Evolutionary conservation across 2,888 invertebrate genomes (phyloP), one percentile per base, ranked within the genome.

Genomic region (Dugesia japonica): DNA sequence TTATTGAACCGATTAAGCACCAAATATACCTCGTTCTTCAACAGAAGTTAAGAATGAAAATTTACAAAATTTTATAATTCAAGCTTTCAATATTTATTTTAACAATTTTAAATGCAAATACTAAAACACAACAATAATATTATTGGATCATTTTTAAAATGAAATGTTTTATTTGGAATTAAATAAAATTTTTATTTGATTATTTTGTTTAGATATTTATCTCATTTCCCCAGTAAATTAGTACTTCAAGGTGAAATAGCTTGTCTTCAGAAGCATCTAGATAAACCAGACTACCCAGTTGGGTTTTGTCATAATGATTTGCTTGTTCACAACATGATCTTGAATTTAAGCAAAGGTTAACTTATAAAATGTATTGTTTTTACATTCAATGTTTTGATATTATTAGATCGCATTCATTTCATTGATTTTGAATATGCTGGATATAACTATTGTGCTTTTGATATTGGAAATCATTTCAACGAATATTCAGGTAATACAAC

Each of bases 251-350:
- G 78, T 42, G 84, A 83, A 78, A 31, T 81, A 26, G 79, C 87
- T 81, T 87, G 87, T 82, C 86, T 94, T 81, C 87, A 89, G 83
- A 86, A 88, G 80, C 91, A 92, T 84, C 89, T 90, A 82, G 86
- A 87, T 79, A 85, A 85, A 80, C 86, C 92, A 20, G 81, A 83
- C 89, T 87, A 81, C 56, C 81, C 84, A 0, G 85, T 93, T 79
- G 94, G 94, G 78, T 94, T 94, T 87, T 90, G 91, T 84, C 98
- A 98, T 87, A 98, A 98, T 87, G 98, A 98, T 87, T 88, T 95
- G 80, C 88, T 98, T 81, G 87, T 97, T 82, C 92, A 90, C 82
- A 98, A 98, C 86, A 89, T 98, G 79, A 89, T 98, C 81, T 90
- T 90, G 86, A 89, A 92, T 82, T 86, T 28, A 9, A 38, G 23